A percentile compares a stretch with the other conserved stretches of the same genome.
These are phyloP conservation scores for Odontamblyopus lacepedii DNA, from an alignment of 2,797 vertebrate species.

Conservation along the genomic window DNA sequence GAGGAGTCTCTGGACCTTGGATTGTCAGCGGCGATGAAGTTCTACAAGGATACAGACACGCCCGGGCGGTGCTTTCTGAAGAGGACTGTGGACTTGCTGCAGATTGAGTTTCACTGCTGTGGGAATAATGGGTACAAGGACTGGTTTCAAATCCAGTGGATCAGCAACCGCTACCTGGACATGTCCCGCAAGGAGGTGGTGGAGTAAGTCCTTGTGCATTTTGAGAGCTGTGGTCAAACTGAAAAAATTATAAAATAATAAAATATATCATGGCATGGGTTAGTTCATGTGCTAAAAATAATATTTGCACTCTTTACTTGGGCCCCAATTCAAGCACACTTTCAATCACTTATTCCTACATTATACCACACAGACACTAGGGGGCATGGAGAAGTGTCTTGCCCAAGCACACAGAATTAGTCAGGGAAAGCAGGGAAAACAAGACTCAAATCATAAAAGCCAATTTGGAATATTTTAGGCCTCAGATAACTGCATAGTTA, in stretches of 20 bases:
- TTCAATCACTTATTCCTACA: no score
- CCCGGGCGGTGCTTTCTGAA: conserved; percentile 91
- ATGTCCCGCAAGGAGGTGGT: conserved; percentile 84
- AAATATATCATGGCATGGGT: background rate
- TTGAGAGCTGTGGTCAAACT: background rate
- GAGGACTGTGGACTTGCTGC: conserved; percentile 85
- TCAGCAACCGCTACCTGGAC: conserved; percentile 88
- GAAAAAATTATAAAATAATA: background rate
- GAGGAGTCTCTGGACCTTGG: conserved; percentile 85
- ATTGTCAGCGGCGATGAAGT: conserved; percentile 83
- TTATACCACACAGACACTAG: no score
- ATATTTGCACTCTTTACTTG: background rate
- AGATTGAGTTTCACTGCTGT: conserved; percentile 90
- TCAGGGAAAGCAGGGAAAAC: no score
- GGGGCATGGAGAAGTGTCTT: no score
- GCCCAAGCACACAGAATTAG: no score
- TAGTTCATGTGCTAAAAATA: background rate
- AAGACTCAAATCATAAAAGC: no score
- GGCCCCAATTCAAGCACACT: no score
- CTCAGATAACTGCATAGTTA: no score
- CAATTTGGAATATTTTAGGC: no score
- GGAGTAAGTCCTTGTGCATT: conserved; percentile 81
- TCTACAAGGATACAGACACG: conserved; percentile 91
- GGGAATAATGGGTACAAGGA: conserved; percentile 88
- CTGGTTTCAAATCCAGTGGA: conserved; percentile 95